Evolutionary conservation across 2,797 vertebrate species (phyloP).

Genomic region (Macrochelys suwanniensis): DNA sequence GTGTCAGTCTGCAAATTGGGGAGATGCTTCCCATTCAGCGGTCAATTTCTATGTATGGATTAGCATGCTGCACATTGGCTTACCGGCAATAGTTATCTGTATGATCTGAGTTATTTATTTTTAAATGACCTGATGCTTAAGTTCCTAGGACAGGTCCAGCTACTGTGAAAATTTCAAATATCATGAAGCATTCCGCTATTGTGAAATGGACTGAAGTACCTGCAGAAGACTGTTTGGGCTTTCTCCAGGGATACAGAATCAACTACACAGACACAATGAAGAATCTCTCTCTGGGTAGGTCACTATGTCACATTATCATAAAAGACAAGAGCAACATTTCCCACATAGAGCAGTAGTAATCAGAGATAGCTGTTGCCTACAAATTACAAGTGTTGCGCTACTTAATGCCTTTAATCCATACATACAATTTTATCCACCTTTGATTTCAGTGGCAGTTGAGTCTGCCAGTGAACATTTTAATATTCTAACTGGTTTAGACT

Average conservation of each 20-base stretch:
- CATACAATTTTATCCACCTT: neutral
- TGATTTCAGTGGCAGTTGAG: neutral
- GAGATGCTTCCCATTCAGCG: neutral
- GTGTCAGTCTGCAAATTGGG: neutral
- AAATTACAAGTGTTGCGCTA: neutral
- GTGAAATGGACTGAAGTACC: conserved; percentile 86
- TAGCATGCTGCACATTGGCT: neutral
- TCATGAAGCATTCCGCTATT: conserved; percentile 78
- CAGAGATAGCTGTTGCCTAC: neutral
- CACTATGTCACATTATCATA: neutral
- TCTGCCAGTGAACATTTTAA: rapidly evolving
- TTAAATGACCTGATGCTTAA: conserved; percentile 44
- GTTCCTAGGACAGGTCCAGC: conserved; percentile 83
- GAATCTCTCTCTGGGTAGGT: conserved; percentile 45
- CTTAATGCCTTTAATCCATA: neutral
- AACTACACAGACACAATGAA: conserved; percentile 64
- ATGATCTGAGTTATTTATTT: neutral
- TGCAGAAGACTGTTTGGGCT: conserved; percentile 83
- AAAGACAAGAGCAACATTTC: neutral
- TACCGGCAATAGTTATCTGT: neutral
- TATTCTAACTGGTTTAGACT: neutral
- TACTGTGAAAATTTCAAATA: conserved; percentile 80
- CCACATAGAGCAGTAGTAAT: rapidly evolving
- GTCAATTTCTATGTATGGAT: neutral
- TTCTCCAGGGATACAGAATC: conserved; percentile 87